Base-by-base conservation (phyloP, 92 coral and sea anemone genomes). In the Porites rus region DNA sequence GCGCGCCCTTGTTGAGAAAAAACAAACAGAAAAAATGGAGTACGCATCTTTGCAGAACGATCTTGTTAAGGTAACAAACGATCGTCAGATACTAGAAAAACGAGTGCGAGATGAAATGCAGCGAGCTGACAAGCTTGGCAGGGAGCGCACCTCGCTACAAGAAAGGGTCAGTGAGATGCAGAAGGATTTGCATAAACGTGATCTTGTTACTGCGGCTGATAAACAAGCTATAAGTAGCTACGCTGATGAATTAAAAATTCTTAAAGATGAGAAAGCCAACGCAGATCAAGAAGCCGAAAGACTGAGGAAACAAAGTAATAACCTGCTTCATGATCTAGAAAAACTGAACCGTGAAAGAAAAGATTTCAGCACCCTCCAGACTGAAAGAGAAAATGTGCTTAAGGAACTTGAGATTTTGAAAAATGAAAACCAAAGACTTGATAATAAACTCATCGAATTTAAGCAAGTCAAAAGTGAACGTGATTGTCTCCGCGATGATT, bases 201-300 rank as follows among this genome's bases (percentile, higher is more conserved):
- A 83, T 51, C 19, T 83, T 50, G 80, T 72, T 50, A 60, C 77
- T 12, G 69, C 83, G 14, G 86, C 87, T 18, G 83, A 85, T 25
- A 87, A 90, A 61, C 17, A 59, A 50, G 80, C 79, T 9, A 77
- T 82, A 54, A 74, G 24, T 50, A 66, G 66, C 21, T 85, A 66
- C 52, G 70, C 62, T 43, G 87, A 85, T 51, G 82, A 90, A 58
- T 84, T 59, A 18, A 84, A 67, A 72, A 51, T 51, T 65, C 78
- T 83, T 0, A 83, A 74, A n/a, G 80, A 83, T 22, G 72, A 74
- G 22, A 73, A 51, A 13, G 61, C 67, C 1, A 61, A 74, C 19
- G 79, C n/a, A 2, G 19, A 58, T 6, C 74, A 20, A 10, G 80
- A 83, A 22, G 25, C 60, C 3, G 87, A 83, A 61, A 46, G 11